Evolutionary conservation across 37 sponge, comb jelly and placozoan genomes (phyloP).

Genomic region (Halisarca cf. caerulea): DNA sequence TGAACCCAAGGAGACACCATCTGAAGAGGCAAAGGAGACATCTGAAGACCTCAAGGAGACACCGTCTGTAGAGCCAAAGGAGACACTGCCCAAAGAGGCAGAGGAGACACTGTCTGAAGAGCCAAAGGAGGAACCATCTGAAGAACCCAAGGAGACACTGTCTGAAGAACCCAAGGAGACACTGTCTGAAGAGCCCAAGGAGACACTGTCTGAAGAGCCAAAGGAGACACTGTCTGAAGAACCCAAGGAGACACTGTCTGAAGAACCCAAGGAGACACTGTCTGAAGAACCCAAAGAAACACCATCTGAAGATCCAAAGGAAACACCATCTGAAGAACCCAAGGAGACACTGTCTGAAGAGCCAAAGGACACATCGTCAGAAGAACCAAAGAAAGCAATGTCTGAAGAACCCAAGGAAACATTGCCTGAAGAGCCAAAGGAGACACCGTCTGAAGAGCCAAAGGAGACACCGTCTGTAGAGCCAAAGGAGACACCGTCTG

Average conservation of each 20-base stretch:
- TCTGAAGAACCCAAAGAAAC: no score
- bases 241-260: neutral
- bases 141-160: neutral
- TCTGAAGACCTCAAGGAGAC: neutral
- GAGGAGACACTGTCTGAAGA: conserved; percentile 5
- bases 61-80: neutral
- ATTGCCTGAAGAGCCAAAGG: no score
- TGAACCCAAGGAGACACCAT: conserved; percentile 7
- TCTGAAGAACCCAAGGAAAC: no score
- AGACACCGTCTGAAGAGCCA: no score
- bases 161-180: conserved; percentile 15
- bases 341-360: no score
- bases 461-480: no score
- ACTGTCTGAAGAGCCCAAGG: neutral
- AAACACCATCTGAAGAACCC: no score
- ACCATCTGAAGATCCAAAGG: no score
- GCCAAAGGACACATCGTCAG: no score
- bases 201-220: neutral
- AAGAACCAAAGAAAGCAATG: no score
- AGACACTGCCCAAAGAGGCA: neutral
- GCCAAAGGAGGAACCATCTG: conserved; percentile 2
- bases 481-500: no score
- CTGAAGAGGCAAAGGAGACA: conserved; percentile 4
- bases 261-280: neutral
- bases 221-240: conserved; percentile 6